phyloP scores from a whole-genome alignment of 2,888 invertebrate genomes.

The Drosophila merina region DNA sequence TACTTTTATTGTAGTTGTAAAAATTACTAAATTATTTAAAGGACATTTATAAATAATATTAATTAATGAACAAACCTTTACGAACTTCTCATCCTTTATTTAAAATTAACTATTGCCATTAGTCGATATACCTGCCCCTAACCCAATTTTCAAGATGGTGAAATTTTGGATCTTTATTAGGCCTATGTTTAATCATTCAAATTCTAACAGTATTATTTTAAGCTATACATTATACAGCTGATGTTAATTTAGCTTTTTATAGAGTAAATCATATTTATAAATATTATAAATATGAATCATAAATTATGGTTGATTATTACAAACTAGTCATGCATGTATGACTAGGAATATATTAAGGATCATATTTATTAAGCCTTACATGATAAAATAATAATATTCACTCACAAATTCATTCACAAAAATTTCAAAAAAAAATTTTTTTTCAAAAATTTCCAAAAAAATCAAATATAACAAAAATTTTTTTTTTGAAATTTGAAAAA shows the following conservation, averaged over 20 bases:
- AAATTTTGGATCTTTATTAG: no score
- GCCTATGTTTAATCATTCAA: no score
- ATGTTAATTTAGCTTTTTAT: constrained; percentile 87
- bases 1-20: constrained; percentile 84
- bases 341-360: constrained; percentile 87
- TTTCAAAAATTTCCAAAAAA: no score
- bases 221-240: constrained; percentile 88
- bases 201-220: constrained; percentile 83
- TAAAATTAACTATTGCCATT: constrained; percentile 87
- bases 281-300: no score
- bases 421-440: no score
- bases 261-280: constrained; percentile 88
- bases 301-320: constrained; percentile 88
- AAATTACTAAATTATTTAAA: constrained; percentile 85
- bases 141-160: constrained; percentile 85
- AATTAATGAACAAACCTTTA: constrained; percentile 64
- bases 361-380: constrained; percentile 85
- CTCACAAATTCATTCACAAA: no score
- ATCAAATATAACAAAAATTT: no score
- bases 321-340: constrained; percentile 88
- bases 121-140: constrained; percentile 86
- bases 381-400: no score
- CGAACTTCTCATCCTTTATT: constrained; percentile 82
- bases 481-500: no score
- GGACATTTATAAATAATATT: constrained; percentile 85